Evolutionary conservation across 2,888 invertebrate genomes (phyloP).

Genomic region (Cataglyphis altisquamis): DNA sequence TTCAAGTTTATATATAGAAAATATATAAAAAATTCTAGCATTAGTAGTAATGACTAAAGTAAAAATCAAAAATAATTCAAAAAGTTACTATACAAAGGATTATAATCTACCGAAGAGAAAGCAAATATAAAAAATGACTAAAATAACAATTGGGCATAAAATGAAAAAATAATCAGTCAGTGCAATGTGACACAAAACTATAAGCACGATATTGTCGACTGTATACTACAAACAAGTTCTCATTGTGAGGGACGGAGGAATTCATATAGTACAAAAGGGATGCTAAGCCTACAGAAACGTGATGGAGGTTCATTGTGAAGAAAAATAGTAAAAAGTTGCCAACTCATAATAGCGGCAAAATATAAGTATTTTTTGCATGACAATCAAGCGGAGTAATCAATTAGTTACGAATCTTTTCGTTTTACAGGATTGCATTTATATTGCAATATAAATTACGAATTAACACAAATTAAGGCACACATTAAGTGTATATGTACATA

Average conservation of each 20-base stretch:
- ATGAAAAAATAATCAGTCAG: constrained; percentile 83
- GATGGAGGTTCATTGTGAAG: constrained; percentile 56
- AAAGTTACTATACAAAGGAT: too few species aligned
- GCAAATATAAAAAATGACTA: constrained; percentile 61
- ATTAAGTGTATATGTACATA: neutral
- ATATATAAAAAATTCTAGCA: too few species aligned
- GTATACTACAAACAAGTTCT: constrained; percentile 46
- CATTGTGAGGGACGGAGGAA: constrained; percentile 7
- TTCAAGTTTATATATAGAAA: too few species aligned
- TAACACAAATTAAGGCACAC: neutral
- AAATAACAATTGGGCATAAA: constrained; percentile 78
- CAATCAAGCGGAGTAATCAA: neutral
- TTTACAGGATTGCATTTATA: neutral
- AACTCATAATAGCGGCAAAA: constrained; percentile 61
- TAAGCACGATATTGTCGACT: constrained; percentile 65
- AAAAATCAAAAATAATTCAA: neutral
- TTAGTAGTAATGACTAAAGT: neutral
- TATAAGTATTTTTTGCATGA: constrained; percentile 56
- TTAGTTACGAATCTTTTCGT: neutral
- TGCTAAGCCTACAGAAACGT: constrained; percentile 67
- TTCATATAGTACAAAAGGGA: constrained; percentile 64
- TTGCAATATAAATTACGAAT: neutral
- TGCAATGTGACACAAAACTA: constrained; percentile 70
- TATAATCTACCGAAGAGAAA: neutral
- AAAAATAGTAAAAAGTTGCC: constrained; percentile 58